Conservation (phyloP, 2,113 vertebrate species). For the Engystomops pustulosus region DNA sequence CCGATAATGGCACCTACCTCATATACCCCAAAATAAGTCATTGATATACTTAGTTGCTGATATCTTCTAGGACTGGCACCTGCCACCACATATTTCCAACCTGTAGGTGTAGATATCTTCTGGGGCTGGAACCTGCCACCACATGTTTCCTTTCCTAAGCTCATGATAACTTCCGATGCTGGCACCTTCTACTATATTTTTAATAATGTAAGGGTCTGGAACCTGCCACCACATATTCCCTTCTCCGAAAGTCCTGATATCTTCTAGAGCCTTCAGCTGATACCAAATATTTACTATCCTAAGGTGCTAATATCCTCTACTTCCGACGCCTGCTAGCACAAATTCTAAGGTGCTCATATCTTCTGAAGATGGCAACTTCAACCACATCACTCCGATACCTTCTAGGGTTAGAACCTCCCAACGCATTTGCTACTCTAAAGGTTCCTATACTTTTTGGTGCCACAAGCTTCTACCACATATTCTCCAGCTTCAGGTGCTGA, state of each 20-base stretch:
- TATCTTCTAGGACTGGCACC: not conserved
- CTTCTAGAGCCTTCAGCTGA: too few species aligned
- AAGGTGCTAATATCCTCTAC: not conserved
- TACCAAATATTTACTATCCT: too few species aligned
- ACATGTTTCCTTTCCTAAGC: not conserved
- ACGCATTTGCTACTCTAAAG: not conserved
- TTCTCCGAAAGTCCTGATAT: not conserved
- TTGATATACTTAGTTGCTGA: not conserved
- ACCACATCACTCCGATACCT: too few species aligned
- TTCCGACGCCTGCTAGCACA: not conserved
- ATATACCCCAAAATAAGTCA: too few species aligned
- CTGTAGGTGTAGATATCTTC: too few species aligned
- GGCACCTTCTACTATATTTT: not conserved
- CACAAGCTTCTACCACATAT: not conserved
- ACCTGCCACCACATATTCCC: not conserved
- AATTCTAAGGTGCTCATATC: not conserved
- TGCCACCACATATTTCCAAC: not conserved
- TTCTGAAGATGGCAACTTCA: not conserved
- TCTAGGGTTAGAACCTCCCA: too few species aligned
- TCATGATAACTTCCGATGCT: not conserved
- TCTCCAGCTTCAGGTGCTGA: too few species aligned
- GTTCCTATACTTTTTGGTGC: too few species aligned
- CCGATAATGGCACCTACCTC: too few species aligned
- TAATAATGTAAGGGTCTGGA: not conserved
- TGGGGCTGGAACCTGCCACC: not conserved